phyloP scores from a whole-genome alignment of 2,113 vertebrate species.

The Nothoprocta perdicaria region DNA sequence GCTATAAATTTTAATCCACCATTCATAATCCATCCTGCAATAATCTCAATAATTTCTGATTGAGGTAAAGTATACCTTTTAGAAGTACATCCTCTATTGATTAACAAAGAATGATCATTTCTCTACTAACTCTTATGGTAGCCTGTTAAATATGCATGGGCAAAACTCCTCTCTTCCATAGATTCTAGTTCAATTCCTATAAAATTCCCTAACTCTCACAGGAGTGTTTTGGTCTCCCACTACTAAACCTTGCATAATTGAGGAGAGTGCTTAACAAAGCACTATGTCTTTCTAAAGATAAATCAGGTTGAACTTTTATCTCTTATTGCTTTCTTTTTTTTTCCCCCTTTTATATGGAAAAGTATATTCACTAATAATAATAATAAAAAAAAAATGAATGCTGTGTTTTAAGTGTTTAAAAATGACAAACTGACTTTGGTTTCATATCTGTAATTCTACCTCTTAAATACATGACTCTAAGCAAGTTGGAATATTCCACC shows the following conservation, averaged over 20 bases:
- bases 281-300: not conserved
- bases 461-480: not conserved
- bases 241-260: not conserved
- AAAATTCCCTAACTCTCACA: not conserved
- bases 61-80: not conserved
- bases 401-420: not conserved
- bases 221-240: fast-evolving
- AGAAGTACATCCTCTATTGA: not conserved
- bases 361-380: not conserved
- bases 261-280: not conserved
- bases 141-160: not conserved
- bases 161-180: not conserved
- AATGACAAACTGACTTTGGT: not conserved
- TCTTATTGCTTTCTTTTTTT: not conserved
- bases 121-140: not conserved
- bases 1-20: not conserved
- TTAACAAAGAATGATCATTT: not conserved
- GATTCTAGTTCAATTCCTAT: not conserved
- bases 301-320: not conserved
- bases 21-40: not conserved
- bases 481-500: not conserved
- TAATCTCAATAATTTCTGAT: not conserved
- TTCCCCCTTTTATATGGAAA: not conserved
- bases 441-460: not conserved
- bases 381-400: not conserved